Conservation (phyloP, 2,888 invertebrate genomes). For the Fabriciana adippe region DNA sequence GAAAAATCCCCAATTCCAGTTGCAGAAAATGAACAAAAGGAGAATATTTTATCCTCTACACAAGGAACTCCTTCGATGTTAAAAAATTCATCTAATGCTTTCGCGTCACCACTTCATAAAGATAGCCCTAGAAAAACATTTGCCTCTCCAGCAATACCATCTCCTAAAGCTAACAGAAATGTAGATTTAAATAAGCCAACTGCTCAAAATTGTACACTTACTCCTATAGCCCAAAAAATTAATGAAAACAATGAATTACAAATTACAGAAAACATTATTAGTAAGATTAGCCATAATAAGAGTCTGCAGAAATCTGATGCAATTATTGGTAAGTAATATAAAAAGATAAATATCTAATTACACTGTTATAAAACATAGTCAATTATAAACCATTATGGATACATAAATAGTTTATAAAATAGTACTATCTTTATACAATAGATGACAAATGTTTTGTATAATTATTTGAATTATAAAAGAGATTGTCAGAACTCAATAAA, state of each 20-base stretch:
- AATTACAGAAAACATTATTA: slow-evolving; percentile 42
- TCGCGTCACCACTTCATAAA: slow-evolving; percentile 43
- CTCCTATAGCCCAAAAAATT: slow-evolving; percentile 43
- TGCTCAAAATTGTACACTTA: slow-evolving; percentile 32
- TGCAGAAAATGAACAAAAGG: slow-evolving; percentile 15
- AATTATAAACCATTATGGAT: neutral
- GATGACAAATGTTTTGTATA: too few species aligned
- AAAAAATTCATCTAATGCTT: slow-evolving; percentile 32
- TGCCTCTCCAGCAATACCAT: slow-evolving; percentile 43
- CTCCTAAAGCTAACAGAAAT: slow-evolving; percentile 47
- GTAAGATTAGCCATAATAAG: slow-evolving; percentile 43
- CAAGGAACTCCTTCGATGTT: slow-evolving; percentile 17
- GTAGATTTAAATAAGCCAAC: slow-evolving; percentile 43
- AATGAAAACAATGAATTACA: slow-evolving; percentile 44
- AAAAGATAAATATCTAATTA: neutral
- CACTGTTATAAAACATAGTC: too few species aligned
- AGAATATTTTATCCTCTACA: slow-evolving; percentile 13
- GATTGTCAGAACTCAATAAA: too few species aligned
- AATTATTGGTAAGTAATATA: slow-evolving; percentile 53
- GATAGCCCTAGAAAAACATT: slow-evolving; percentile 41
- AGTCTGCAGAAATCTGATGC: slow-evolving; percentile 44
- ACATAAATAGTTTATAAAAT: too few species aligned
- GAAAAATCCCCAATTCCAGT: slow-evolving; percentile 8
- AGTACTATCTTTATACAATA: too few species aligned
- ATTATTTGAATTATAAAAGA: too few species aligned